These are phyloP conservation scores for Pristionchus exspectatus DNA, from an alignment of 2,888 invertebrate genomes.

Conservation along the genomic window DNA sequence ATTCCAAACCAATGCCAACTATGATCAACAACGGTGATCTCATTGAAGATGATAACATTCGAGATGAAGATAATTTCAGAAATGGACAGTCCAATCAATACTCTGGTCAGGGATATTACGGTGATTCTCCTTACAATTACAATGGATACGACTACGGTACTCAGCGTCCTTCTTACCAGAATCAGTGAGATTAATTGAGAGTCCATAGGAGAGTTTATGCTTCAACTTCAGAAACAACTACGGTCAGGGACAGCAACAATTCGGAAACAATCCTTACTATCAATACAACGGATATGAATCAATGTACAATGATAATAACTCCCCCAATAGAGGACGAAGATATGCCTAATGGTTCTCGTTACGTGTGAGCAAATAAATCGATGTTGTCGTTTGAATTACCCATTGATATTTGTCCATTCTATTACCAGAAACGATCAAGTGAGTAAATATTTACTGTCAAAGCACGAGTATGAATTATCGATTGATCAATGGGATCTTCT, in stretches of 20 bases:
- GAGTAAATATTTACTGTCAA: not conserved
- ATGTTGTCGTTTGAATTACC: not conserved
- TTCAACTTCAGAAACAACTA: not conserved
- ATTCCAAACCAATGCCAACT: not conserved
- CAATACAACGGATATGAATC: constrained; percentile 21
- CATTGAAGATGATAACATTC: not conserved
- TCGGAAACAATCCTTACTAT: constrained; percentile 2
- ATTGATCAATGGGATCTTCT: not conserved
- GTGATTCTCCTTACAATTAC: constrained; percentile 28
- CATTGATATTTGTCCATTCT: not conserved
- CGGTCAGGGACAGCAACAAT: not conserved
- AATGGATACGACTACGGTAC: constrained; percentile 38
- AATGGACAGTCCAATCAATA: not conserved
- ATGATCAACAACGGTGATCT: not conserved
- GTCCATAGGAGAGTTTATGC: not conserved
- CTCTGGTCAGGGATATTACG: constrained; percentile 34
- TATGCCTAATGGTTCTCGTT: not conserved
- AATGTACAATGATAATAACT: not conserved
- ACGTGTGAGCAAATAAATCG: not conserved
- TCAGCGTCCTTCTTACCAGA: not conserved
- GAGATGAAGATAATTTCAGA: not conserved
- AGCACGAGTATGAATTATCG: not conserved
- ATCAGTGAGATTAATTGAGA: not conserved
- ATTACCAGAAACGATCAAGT: not conserved
- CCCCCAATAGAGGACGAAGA: constrained; percentile 10